These are phyloP conservation scores for Elephantulus edwardii DNA, from an alignment of 2,113 vertebrate genomes.

Conservation along the genomic window DNA sequence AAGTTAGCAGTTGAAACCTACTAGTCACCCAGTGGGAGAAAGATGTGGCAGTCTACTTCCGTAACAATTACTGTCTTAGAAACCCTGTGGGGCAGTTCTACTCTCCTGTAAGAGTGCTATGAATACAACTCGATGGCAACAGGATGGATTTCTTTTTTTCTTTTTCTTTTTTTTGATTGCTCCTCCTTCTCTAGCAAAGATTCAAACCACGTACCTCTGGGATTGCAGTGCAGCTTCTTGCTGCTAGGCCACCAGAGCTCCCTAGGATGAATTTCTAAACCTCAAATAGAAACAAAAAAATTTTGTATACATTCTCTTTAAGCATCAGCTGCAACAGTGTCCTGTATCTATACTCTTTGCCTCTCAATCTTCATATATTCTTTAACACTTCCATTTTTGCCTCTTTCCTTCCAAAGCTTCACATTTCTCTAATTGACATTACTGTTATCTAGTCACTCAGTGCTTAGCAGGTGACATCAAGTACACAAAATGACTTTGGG, in stretches of 20 bases:
- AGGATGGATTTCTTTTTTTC: too few species aligned
- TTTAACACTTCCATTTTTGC: not conserved
- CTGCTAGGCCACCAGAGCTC: too few species aligned
- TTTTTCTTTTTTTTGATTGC: too few species aligned
- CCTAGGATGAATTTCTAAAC: too few species aligned
- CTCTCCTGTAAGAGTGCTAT: not conserved
- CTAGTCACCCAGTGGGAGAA: too few species aligned
- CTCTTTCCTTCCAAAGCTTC: not conserved
- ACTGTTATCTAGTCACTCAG: not conserved
- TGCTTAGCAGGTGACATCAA: not conserved
- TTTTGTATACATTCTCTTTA: not conserved
- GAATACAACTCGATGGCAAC: too few species aligned
- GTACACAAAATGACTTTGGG: not conserved
- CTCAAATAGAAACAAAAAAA: too few species aligned
- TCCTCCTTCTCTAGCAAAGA: too few species aligned
- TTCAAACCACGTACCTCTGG: too few species aligned
- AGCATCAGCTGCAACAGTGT: too few species aligned
- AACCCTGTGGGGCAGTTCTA: not conserved
- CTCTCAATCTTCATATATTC: not conserved
- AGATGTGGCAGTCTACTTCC: not conserved
- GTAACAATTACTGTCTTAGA: not conserved
- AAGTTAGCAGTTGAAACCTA: not conserved
- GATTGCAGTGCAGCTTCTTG: too few species aligned
- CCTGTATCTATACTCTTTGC: not conserved
- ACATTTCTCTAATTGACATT: not conserved